Evolutionary conservation across 2,888 invertebrate genomes (phyloP).

Genomic region (Subacronicta megacephala): DNA sequence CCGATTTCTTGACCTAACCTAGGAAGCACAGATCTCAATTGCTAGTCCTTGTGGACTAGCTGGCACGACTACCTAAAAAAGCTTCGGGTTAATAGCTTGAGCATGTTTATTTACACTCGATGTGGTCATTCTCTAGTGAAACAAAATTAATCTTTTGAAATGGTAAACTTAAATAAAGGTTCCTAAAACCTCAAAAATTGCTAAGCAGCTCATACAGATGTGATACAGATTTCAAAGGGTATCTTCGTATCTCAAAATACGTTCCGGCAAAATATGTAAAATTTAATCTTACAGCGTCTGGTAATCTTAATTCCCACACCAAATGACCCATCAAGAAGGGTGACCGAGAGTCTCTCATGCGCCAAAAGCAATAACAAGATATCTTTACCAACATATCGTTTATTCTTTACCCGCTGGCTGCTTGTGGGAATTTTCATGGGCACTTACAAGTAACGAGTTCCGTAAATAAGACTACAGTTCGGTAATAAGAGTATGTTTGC

Average conservation of each 20-base stretch:
- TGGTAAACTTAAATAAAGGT: too few species aligned
- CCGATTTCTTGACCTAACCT: too few species aligned
- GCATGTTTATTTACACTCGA: too few species aligned
- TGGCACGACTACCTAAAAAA: too few species aligned
- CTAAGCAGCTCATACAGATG: too few species aligned
- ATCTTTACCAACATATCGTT: conserved; percentile 64
- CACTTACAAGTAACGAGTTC: conserved; percentile 67
- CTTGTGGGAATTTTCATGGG: conserved; percentile 70
- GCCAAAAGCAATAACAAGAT: conserved; percentile 55
- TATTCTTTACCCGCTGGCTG: conserved; percentile 60
- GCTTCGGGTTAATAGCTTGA: too few species aligned
- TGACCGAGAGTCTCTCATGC: conserved; percentile 48
- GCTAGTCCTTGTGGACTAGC: too few species aligned
- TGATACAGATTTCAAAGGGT: too few species aligned
- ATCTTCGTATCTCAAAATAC: neutral
- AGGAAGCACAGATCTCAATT: too few species aligned
- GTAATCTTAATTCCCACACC: conserved; percentile 17
- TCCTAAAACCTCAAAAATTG: too few species aligned
- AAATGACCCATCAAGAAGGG: conserved; percentile 34
- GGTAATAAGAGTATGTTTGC: conserved; percentile 60
- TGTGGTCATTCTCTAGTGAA: too few species aligned
- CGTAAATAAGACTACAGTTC: conserved; percentile 63
- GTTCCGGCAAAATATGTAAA: neutral
- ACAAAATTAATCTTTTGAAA: too few species aligned
- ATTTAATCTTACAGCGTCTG: conserved; percentile 10